These are phyloP conservation scores for Falcunculus frontatus DNA, from an alignment of 2,113 vertebrate species.

Conservation along the genomic window DNA sequence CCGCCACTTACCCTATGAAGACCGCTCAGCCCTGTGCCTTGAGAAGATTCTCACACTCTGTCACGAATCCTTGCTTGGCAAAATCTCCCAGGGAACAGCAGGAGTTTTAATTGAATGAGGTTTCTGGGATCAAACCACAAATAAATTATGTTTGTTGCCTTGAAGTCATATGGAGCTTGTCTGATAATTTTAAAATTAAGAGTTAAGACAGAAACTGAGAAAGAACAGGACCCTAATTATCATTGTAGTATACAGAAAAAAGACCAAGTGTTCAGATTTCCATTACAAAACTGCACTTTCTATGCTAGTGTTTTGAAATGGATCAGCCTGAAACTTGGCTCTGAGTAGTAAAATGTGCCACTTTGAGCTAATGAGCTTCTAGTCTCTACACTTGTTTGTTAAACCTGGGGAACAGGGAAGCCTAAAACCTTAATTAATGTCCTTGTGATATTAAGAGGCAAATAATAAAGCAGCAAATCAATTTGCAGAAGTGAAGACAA, in stretches of 20 bases:
- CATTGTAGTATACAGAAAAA: not conserved
- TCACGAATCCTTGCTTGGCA: not conserved
- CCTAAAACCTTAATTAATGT: slow-evolving; percentile 14
- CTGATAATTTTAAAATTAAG: not conserved
- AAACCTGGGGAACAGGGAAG: not conserved
- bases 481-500: not conserved
- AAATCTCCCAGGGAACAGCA: not conserved
- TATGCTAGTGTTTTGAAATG: not conserved
- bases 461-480: slow-evolving; percentile 18
- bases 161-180: not conserved
- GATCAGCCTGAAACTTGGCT: slow-evolving; percentile 13
- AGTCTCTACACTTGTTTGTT: not conserved
- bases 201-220: not conserved
- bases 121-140: slow-evolving; percentile 3
- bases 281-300: not conserved
- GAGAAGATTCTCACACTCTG: not conserved
- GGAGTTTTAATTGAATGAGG: not conserved
- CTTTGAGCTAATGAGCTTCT: not conserved
- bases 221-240: not conserved
- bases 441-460: not conserved
- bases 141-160: not conserved
- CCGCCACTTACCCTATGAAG: not conserved
- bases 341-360: not conserved
- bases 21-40: not conserved
- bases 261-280: not conserved